Conservation (phyloP, 2,888 invertebrate species). For the Camponotus fellah region DNA sequence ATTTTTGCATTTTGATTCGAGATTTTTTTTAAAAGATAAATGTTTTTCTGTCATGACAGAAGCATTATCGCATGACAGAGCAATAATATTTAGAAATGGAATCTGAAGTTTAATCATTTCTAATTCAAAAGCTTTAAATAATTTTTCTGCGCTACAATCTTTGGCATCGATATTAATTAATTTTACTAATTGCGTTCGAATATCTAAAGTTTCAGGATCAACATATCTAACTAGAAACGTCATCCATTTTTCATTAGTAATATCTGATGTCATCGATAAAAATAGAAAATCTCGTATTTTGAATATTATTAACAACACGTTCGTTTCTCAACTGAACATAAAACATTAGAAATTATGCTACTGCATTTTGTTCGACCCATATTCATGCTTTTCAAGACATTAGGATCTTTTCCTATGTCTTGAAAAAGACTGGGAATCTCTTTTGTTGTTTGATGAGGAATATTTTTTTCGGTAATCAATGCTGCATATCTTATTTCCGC, state of each 20-base stretch:
- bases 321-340: too few species aligned
- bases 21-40: too few species aligned
- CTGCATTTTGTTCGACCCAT: too few species aligned
- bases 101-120: neutral
- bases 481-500: too few species aligned
- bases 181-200: slow-evolving; percentile 16
- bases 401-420: too few species aligned
- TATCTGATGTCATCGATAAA: neutral
- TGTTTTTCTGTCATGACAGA: slow-evolving; percentile 16
- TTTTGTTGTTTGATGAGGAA: too few species aligned
- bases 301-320: neutral
- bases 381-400: too few species aligned
- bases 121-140: neutral
- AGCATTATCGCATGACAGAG: neutral
- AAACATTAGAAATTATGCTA: too few species aligned
- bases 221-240: neutral
- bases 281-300: neutral
- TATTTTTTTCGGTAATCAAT: too few species aligned
- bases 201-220: neutral
- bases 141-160: neutral
- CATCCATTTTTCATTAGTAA: slow-evolving; percentile 12
- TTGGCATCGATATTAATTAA: neutral
- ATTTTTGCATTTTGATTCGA: neutral
- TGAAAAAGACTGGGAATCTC: too few species aligned
- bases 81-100: neutral